Evolutionary conservation across 2,113 vertebrate genomes (phyloP).

Genomic region (Gymnogyps californianus): DNA sequence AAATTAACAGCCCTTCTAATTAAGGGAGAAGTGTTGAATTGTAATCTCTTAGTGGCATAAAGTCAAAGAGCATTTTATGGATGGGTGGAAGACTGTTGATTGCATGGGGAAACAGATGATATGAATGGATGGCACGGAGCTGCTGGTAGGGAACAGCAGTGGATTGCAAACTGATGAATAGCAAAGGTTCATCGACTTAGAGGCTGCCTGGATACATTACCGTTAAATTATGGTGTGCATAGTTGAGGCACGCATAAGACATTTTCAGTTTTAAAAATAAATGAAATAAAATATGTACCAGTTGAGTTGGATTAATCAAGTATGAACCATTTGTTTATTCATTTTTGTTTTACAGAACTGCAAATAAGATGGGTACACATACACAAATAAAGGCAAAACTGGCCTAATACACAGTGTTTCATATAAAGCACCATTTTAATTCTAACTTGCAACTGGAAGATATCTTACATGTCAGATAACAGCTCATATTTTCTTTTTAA

Average conservation of each 20-base stretch:
- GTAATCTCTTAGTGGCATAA: not conserved
- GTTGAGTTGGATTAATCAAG: not conserved
- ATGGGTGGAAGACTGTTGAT: not conserved
- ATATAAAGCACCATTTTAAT: not conserved
- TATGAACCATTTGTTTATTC: constrained; percentile 3
- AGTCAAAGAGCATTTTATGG: not conserved
- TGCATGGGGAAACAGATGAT: not conserved
- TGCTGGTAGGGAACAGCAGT: not conserved
- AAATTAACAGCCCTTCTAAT: not conserved
- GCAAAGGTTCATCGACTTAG: not conserved
- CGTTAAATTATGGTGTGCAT: not conserved
- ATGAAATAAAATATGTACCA: not conserved
- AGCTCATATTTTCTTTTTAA: not conserved
- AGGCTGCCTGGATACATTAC: not conserved
- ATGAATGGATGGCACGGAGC: not conserved
- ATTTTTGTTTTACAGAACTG: not conserved
- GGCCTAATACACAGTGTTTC: not conserved
- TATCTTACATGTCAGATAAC: not conserved
- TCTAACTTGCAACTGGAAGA: not conserved
- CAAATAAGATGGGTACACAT: not conserved
- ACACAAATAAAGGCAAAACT: not conserved
- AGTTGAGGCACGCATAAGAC: not conserved
- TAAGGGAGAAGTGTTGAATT: not conserved
- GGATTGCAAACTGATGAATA: not conserved
- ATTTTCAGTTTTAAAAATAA: not conserved